Evolutionary conservation across 2,797 vertebrate species (phyloP), one percentile per base, ranked within the genome.

Genomic region (Sandelia bainsii): DNA sequence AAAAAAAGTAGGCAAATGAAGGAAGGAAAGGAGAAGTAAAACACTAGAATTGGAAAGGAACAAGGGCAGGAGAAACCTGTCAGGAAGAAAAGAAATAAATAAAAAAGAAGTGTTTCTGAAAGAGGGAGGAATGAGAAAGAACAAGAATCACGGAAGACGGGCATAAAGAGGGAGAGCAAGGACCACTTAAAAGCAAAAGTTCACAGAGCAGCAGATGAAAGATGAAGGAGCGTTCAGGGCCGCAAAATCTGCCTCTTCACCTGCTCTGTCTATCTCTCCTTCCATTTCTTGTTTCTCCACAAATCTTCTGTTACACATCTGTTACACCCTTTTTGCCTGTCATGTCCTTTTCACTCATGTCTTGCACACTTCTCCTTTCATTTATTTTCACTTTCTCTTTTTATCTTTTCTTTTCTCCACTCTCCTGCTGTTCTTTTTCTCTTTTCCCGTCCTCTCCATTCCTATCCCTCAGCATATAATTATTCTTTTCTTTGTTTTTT

Each of bases 181-280:
- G 60, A 62, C 42, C 14, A 70, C 22, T 32, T 32, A 51, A 6
- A 48, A 66, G 22, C 27, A 9, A 46, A 52, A 69, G 63, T 62
- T 73, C 58, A 79, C 63, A 68, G 72, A 39, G 72, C 45, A 62
- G 22, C 44, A 52, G 46, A 69, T 71, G 52, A 80, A 53, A 16
- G 45, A 81, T 50, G 49, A 61, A 20, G 44, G 59, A 10, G n/a
- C 6, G 4, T 45, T 29, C 17, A 46, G 53, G 52, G 42, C 61
- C 69, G 37, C 46, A 29, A 20, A 45, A 14, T 63, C 59, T 63
- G 17, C 40, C 39, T 40, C 52, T 53, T 46, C 20, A 32, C 7
- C 3, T 48, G 53, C n/a, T 56, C 20, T 48, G 7, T 67, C 10
- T 53, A 6, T 59, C n/a, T 32, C 51, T 27, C 49, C 13, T 27